A percentile compares a stretch with the other conserved stretches of the same genome.
Conservation (phyloP, 1,140 invertebrate species). For the Archegozetes longisetosus region DNA sequence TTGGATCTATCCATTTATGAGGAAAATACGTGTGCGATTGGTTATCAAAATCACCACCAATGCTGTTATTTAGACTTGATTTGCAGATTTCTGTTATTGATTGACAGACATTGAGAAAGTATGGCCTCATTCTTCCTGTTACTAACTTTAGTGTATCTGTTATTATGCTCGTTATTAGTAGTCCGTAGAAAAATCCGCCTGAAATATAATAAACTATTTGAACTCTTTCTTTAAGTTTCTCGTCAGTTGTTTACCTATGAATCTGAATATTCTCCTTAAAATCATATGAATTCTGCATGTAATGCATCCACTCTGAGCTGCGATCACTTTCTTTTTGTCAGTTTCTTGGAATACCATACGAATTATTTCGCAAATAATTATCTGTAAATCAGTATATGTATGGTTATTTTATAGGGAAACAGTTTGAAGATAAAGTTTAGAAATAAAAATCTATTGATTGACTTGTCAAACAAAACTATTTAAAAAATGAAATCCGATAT, state of each 20-base stretch:
- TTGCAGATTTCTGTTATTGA: neutral
- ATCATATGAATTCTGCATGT: neutral
- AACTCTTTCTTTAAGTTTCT: neutral
- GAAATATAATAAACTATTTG: neutral
- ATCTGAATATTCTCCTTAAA: neutral
- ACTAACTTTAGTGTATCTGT: conserved; percentile 14
- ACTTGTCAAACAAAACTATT: no score
- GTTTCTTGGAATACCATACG: neutral
- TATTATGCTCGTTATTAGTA: conserved; percentile 16
- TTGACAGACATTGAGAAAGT: conserved; percentile 15
- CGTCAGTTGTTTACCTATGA: neutral
- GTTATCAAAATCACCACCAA: neutral
- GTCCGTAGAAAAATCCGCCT: conserved; percentile 17
- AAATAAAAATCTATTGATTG: no score
- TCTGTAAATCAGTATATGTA: no score
- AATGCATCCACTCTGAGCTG: neutral
- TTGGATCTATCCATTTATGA: neutral
- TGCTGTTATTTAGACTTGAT: neutral
- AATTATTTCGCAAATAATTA: neutral
- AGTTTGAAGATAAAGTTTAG: no score
- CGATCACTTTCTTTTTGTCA: neutral
- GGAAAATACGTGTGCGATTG: neutral
- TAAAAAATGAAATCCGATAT: no score
- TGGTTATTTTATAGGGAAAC: no score
- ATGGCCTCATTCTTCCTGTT: conserved; percentile 14